These are phyloP conservation scores for Corythaixoides concolor DNA, from an alignment of 2,113 vertebrate genomes.

Conservation along the genomic window DNA sequence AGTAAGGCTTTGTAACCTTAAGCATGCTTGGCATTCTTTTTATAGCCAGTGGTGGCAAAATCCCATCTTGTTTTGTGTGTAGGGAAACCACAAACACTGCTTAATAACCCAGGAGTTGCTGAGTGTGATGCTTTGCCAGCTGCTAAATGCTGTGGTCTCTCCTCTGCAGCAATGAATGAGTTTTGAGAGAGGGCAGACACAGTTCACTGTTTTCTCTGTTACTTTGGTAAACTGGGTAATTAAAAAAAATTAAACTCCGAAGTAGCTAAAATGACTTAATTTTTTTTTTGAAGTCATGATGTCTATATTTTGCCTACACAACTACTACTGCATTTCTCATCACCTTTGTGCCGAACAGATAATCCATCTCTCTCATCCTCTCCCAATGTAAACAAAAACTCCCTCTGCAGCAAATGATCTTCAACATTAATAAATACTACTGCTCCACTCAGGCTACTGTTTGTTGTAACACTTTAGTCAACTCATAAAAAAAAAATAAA, in stretches of 20 bases:
- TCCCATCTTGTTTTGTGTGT: not conserved
- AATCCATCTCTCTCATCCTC: not conserved
- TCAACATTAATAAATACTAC: not conserved
- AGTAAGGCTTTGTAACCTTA: not conserved
- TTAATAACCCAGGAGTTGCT: slow-evolving; percentile 10
- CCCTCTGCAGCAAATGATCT: not conserved
- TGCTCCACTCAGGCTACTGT: not conserved
- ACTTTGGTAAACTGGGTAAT: not conserved
- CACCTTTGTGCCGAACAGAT: not conserved
- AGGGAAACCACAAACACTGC: not conserved
- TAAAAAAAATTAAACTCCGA: not conserved
- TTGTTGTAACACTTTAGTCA: not conserved
- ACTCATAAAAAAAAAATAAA: not conserved
- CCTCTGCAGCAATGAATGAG: not conserved
- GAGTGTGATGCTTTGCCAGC: not conserved
- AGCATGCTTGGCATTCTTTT: not conserved
- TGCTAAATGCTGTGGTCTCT: slow-evolving; percentile 16
- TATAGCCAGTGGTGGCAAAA: not conserved
- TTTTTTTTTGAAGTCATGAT: not conserved
- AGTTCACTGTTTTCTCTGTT: not conserved
- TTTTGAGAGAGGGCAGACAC: not conserved
- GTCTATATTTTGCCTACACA: not conserved
- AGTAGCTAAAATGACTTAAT: not conserved
- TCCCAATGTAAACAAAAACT: not conserved
- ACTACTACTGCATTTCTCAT: not conserved